Conservation (phyloP, 1,140 invertebrate species). For the Aradophagus sp. region DNA sequence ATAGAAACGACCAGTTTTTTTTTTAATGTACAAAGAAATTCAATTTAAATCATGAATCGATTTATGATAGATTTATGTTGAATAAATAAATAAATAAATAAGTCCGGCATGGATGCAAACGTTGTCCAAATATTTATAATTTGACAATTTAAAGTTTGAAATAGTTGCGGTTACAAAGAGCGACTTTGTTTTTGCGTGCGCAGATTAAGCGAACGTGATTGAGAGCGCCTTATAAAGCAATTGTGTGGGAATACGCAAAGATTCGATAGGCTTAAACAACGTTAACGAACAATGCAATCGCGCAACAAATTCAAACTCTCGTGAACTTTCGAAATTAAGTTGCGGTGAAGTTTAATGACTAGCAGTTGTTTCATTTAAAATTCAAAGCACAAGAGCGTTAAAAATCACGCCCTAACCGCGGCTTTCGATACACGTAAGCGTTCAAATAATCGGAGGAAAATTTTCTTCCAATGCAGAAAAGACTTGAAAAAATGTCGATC, state of each 20-base stretch:
- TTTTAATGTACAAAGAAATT: too few species aligned
- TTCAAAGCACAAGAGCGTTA: conserved; percentile 17
- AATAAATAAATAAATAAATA: too few species aligned
- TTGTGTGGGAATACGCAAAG: conserved; percentile 10
- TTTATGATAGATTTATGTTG: too few species aligned
- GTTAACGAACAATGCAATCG: conserved; percentile 22
- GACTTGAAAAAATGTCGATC: too few species aligned
- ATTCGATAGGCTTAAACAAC: conserved; percentile 18
- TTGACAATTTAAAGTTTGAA: too few species aligned
- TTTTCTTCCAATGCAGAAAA: too few species aligned
- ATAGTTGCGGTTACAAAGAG: too few species aligned
- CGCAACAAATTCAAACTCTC: conserved; percentile 30
- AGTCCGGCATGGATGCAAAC: too few species aligned
- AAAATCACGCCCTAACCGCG: not conserved
- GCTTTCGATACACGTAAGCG: not conserved
- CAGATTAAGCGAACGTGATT: conserved; percentile 9
- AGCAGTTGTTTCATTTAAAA: conserved; percentile 31
- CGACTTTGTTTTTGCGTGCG: not conserved
- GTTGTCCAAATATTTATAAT: too few species aligned
- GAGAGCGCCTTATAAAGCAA: conserved; percentile 3
- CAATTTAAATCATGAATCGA: too few species aligned
- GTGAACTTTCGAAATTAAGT: conserved; percentile 35
- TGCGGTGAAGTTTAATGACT: conserved; percentile 25
- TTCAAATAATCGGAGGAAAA: not conserved
- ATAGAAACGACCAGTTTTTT: too few species aligned